Evolutionary conservation across 1,140 invertebrate species (phyloP), one percentile per base, ranked within the genome.

Genomic region (Drosophila lowei): DNA sequence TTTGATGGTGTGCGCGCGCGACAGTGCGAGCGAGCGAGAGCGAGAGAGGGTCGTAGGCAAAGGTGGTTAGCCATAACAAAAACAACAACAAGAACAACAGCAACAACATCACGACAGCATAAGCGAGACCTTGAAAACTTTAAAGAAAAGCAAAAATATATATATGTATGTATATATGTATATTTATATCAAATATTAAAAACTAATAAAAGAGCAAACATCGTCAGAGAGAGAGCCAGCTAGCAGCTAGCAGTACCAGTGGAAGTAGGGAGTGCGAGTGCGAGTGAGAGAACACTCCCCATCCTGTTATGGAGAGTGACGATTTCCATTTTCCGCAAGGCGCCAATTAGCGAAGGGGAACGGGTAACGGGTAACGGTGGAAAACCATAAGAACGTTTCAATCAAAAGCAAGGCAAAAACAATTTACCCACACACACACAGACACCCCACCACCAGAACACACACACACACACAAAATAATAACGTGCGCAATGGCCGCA

Each of bases 91-190:
- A 18, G 18, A 18, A 43, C 42, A 75, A 54, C 48, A 67, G 46
- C 48, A 67, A 60, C 44, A 68, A 63, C 57, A 75, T 59, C 44
- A 70, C 44, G 43, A 57, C 64, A 64, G 59, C 66, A 68, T 68
- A 68, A 79, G 74, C 70, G 52, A 86, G 81, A 86, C 81, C 81
- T 86, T 86, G 81, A 86, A 88, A 86, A 86, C 78, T 81, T 81
- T 78, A 86, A 81, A 73, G 79, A 80, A 71, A 56, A 52, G 46
- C 42, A 58, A 48, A 70, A 38, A 34, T 46, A 42, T 38, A 23
- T 38, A 4, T 38, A 34, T 34, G 11, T 34, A 13, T 38, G 34
- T 38, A 11, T 11, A 38, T 13, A 38, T 46, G 30, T 50, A 55
- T 28, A 41, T 28, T 28, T 44, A 54, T 53, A 71, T 72, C 68